Evolutionary conservation across 2,113 vertebrate genomes (phyloP).

Genomic region (Pituophis catenifer): DNA sequence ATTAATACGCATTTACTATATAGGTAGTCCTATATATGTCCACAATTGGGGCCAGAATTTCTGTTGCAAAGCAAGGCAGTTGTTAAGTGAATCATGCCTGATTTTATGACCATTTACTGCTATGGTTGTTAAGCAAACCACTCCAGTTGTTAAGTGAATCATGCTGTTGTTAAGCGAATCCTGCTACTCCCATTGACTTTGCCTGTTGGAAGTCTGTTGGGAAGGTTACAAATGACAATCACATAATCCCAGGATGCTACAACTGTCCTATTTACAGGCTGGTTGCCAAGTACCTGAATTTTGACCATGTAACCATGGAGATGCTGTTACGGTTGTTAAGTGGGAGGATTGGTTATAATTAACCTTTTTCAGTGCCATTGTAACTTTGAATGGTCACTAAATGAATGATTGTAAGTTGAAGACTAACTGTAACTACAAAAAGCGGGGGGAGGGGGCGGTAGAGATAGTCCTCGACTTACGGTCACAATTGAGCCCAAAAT

Average conservation of each 20-base stretch:
- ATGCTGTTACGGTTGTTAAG: not conserved
- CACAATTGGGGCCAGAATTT: not conserved
- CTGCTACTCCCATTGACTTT: not conserved
- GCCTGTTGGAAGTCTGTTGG: not conserved
- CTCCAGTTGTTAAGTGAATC: not conserved
- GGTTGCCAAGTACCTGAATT: not conserved
- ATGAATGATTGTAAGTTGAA: too few relatives aligned
- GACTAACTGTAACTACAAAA: too few relatives aligned
- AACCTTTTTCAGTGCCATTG: not conserved
- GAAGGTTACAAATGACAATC: not conserved
- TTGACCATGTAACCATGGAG: not conserved
- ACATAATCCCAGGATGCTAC: not conserved
- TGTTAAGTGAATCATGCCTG: not conserved
- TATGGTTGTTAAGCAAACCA: not conserved
- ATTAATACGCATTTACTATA: not conserved
- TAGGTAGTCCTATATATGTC: not conserved
- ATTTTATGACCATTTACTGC: too few relatives aligned
- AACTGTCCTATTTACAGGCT: not conserved
- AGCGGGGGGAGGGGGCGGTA: too few relatives aligned
- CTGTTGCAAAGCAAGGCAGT: not conserved
- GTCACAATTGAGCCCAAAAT: too few relatives aligned
- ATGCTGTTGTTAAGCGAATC: not conserved
- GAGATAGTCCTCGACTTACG: too few relatives aligned
- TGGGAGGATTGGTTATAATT: not conserved
- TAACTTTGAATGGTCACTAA: too few relatives aligned